Evolutionary conservation across 2,113 vertebrate genomes (phyloP), one percentile per base, ranked within the genome.

Genomic region (Clarias macrocephalus): DNA sequence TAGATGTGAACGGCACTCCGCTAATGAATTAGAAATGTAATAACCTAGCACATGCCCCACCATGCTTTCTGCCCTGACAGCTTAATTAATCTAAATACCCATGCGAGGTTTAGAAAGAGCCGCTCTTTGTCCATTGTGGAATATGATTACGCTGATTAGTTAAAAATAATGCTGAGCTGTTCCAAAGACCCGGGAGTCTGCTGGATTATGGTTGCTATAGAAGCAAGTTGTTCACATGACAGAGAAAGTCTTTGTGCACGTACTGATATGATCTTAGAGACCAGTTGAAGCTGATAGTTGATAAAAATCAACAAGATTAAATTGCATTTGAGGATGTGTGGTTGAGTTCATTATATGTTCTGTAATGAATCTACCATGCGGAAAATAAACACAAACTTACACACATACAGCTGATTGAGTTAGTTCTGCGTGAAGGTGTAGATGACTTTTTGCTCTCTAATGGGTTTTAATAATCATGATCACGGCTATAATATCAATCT

Each of bases 51-150:
- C 84, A 28, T 23, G 72, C 76, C 73, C 68, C 28, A 80, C 42
- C 60, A 66, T 56, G 28, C n/a, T 81, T 60, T 83, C 37, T 28
- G 76, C 80, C 85, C 79, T 56, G 62, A 83, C 63, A 79, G 16
- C 66, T 85, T 83, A 75, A 88, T 89, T 86, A 28, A 86, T 84
- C 11, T 86, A 88, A 80, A 83, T 56, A 62, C 86, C 59, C 60
- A 72, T 84, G 28, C 75, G 75, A 60, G 79, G 57, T 66, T 63
- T 79, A 28, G 72, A 73, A 65, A 57, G n/a, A 84, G 10, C 33
- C 28, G 30, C 52, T 57, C 60, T 68, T 57, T 77, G 70, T 76
- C 59, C 28, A 56, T 48, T 13, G 52, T 68, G 72, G 70, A 83
- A 76, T 75, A 62, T 57, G 68, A 86, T 83, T 37, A 73, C 25